Evolutionary conservation across 2,797 vertebrate species (phyloP).

Genomic region (Selene dorsalis): DNA sequence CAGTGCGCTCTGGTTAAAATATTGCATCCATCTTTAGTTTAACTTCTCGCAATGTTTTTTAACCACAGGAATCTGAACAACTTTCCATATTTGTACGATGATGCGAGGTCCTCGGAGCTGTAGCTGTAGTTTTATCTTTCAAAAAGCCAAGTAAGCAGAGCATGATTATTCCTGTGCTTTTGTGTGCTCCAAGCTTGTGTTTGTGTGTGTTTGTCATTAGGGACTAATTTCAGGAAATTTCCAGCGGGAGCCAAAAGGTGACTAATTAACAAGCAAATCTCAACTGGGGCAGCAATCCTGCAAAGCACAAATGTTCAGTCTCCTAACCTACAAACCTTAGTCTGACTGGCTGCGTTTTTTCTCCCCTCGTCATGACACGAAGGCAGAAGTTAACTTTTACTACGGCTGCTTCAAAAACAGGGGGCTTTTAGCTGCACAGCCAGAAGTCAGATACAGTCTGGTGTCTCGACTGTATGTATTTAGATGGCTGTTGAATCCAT

Average conservation of each 20-base stretch:
- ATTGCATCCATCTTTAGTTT: neutral
- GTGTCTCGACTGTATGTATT: conserved; percentile 1
- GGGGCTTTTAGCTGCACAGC: conserved; percentile 18
- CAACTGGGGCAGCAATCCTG: conserved; percentile 44
- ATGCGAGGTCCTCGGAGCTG: neutral
- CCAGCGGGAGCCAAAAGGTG: conserved; percentile 47
- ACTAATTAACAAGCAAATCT: conserved; percentile 65
- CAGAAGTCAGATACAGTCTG: conserved; percentile 16
- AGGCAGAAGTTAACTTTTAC: conserved; percentile 44
- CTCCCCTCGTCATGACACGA: conserved; percentile 8
- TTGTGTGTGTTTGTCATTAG: conserved; percentile 37
- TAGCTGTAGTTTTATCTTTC: neutral
- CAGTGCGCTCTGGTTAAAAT: neutral
- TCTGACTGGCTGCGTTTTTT: conserved; percentile 54
- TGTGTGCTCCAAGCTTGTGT: conserved; percentile 11
- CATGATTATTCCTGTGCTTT: conserved; percentile 1
- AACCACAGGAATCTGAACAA: conserved; percentile 8
- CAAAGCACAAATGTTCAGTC: conserved; percentile 19
- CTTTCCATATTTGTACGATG: neutral
- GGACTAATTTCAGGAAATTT: conserved; percentile 60
- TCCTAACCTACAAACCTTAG: conserved; percentile 48
- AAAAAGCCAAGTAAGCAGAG: neutral
- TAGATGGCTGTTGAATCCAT: neutral
- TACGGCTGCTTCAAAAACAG: conserved; percentile 1
- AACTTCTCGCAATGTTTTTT: conserved; percentile 4